phyloP scores from a whole-genome alignment of 2,888 invertebrate genomes.

The Drosophila quinaria region DNA sequence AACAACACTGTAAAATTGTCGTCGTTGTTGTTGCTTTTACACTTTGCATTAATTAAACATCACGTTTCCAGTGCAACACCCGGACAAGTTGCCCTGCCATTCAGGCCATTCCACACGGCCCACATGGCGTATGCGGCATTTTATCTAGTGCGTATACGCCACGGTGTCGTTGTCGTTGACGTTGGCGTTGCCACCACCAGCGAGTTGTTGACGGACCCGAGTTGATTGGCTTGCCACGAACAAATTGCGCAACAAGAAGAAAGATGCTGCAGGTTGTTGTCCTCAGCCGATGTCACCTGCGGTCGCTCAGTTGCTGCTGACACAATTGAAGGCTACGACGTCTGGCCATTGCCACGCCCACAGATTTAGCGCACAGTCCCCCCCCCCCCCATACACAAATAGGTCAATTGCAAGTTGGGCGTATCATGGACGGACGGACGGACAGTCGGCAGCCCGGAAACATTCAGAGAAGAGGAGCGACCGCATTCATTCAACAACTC shows the following conservation, averaged over 20 bases:
- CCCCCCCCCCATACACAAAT: conserved; percentile 42
- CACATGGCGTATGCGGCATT: conserved; percentile 47
- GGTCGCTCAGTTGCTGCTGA: conserved; percentile 13
- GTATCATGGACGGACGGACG: conserved; percentile 1
- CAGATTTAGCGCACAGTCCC: conserved; percentile 29
- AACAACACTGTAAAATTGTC: conserved; percentile 5
- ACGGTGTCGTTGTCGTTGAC: conserved; percentile 6
- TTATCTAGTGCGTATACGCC: conserved; percentile 55
- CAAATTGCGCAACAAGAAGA: conserved; percentile 57
- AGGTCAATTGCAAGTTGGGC: conserved; percentile 61
- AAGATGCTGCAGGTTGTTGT: conserved; percentile 69
- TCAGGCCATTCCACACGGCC: conserved; percentile 21
- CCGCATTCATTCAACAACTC: conserved; percentile 28
- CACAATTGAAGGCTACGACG: conserved; percentile 13
- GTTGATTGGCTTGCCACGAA: conserved; percentile 70
- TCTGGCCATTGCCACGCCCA: conserved; percentile 51
- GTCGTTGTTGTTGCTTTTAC: conserved; percentile 37
- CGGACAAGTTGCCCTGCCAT: conserved; percentile 71
- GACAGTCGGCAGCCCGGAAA: conserved; percentile 18
- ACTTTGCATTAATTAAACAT: conserved; percentile 83
- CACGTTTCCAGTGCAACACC: conserved; percentile 81
- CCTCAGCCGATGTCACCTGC: conserved; percentile 57
- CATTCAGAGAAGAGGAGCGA: conserved; percentile 1
- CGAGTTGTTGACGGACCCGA: conserved; percentile 30
- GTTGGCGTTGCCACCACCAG: conserved; percentile 14